Base-by-base conservation (phyloP, 2,113 vertebrate species). In the Nannobrachium achirus region DNA sequence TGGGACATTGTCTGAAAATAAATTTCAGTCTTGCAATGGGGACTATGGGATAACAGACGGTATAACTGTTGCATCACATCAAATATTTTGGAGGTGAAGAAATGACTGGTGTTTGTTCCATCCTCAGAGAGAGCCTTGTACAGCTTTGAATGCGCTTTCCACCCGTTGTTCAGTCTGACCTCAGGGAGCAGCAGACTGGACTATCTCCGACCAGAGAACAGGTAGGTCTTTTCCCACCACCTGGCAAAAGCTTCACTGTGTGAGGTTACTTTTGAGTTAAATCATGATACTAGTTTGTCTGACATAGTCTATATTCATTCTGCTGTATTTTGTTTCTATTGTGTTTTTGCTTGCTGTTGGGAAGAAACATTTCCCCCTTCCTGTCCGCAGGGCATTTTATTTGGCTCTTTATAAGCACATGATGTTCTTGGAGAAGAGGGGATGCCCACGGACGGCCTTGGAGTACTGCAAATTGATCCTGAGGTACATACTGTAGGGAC, bases 381-480 rank as follows among this genome's bases (percentile, higher is more conserved):
- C 33, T 74, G 18, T 81, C 68, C 79, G 18, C 83, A 99, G 98
- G 90, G 95, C 95, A 13, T 99, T 98, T 86, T 98, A 94, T 87
- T 87, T 99, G 88, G 93, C 95, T 66, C 92, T 98, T 53, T 99
- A 96, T 83, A 99, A 98, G 87, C 98, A 99, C 86, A 93, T 98
- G 94, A 92, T 93, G 86, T 98, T 98, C 67, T 88, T 99, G 76
- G 98, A 99, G 90, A 98, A 95, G 84, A 93, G 97, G 67, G 98
- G 97, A 16, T 99, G 98, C 74, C 96, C 95, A 1, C 92, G 98
- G 16, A 99, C 97, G 0, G 96, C 98, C 1, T 87, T 99, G 80
- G 98, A 99, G 81, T 97, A 95, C 92, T 98, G 96, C 91, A 98
- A 96, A 84, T 93, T 99, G 18, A 95, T 99, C 59, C 86, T 99